phyloP scores from a whole-genome alignment of 2,888 invertebrate species.

The Scaptomyza parva region DNA sequence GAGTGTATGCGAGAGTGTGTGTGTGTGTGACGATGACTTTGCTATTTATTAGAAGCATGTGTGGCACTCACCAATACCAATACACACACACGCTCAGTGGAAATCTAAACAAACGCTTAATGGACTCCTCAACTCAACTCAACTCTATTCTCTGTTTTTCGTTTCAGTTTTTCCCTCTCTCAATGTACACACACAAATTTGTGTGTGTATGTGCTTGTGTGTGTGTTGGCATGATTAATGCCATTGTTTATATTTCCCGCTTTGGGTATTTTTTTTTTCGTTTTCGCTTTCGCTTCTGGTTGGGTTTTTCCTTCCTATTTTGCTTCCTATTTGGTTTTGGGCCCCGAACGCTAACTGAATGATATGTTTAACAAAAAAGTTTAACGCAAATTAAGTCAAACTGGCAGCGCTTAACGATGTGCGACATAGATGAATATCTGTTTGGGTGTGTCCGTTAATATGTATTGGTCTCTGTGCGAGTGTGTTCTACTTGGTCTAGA shows the following conservation, averaged over 20 bases:
- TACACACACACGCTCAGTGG: slow-evolving; percentile 11
- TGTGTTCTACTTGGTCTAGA: slow-evolving; percentile 28
- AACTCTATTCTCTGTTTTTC: slow-evolving; percentile 22
- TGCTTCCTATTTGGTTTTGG: slow-evolving; percentile 31
- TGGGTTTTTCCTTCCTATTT: slow-evolving; percentile 3
- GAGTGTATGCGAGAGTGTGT: slow-evolving; percentile 12
- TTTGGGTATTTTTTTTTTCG: slow-evolving; percentile 37
- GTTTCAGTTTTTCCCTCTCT: neutral
- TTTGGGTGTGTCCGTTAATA: slow-evolving; percentile 29
- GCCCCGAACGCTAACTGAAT: slow-evolving; percentile 44
- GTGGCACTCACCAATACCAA: slow-evolving; percentile 18
- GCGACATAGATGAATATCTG: slow-evolving; percentile 74
- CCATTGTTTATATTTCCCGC: slow-evolving; percentile 75
- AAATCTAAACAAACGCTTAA: slow-evolving; percentile 61
- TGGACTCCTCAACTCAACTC: slow-evolving; percentile 53
- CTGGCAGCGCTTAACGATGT: slow-evolving; percentile 80
- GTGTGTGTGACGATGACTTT: slow-evolving; percentile 43
- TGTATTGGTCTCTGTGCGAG: slow-evolving; percentile 16
- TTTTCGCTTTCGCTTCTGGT: neutral
- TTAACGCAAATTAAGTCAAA: slow-evolving; percentile 81
- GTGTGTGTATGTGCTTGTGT: slow-evolving; percentile 2
- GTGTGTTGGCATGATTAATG: slow-evolving; percentile 75
- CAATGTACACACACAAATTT: slow-evolving; percentile 1
- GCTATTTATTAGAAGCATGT: slow-evolving; percentile 50
- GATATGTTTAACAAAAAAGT: slow-evolving; percentile 78